Base-by-base conservation (phyloP, 2,113 vertebrate species). In the Pollimyrus isidori region DNA sequence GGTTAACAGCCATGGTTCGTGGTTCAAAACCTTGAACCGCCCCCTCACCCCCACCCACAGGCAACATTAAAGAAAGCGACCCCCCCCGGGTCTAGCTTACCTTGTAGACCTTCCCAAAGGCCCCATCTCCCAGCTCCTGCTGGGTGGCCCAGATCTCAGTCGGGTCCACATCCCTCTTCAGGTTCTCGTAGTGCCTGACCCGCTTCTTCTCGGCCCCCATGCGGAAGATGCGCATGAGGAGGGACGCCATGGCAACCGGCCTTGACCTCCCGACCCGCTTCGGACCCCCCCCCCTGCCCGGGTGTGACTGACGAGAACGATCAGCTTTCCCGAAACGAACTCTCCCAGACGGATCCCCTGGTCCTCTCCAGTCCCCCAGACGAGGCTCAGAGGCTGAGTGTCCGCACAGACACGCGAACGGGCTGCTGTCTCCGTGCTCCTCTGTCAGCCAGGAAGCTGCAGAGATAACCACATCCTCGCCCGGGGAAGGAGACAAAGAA, bases 41-140 rank as follows among this genome's bases (percentile, higher is more conserved):
- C 23, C 23, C 23, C 7, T 23, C 26, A 1, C 11, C 11, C n/a
- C 65, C 10, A 15, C 26, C 26, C 19, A 35, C 26, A 73, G 69
- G 3, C 30, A 73, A 30, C 30, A 39, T 73, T 73, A 35, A 73
- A 73, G 69, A 73, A 13, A 35, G 13, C 1, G 65, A 4, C 11
- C 80, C 17, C 73, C 15, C 88, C 21, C 1, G 13, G 11, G 1
- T 58, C n/a, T 13, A 23, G 49, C 92, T 90, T 93, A 95, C 95
- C 94, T 96, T 95, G 39, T 93, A 94, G 19, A 95, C 95, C 89
- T 95, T 95, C 49, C 95, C 94, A 0, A 95, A 95, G 10, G 95
- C 94, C 0, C 95, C 94, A 0, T 95, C 93, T 0, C 95, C 95
- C 86, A 96, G 91, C 26, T 95, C 93, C 0, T 93, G 93, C 39